phyloP scores from a whole-genome alignment of 2,888 invertebrate genomes.

The Globia sparganii region DNA sequence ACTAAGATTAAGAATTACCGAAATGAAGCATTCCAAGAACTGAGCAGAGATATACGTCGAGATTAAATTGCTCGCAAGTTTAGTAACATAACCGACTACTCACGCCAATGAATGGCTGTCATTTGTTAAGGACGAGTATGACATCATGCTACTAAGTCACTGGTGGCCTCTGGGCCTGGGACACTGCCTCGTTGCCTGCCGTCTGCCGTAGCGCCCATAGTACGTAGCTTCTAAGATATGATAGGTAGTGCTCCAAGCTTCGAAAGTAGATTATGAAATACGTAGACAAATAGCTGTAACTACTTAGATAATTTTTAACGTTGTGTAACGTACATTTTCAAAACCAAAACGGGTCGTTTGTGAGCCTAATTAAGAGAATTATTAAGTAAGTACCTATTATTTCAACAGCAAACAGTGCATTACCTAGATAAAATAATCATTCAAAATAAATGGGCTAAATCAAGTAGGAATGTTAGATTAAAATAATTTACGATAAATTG shows the following conservation, averaged over 20 bases:
- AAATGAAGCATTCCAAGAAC: slow-evolving; percentile 64
- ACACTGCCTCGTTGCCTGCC: slow-evolving; percentile 44
- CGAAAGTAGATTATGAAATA: background rate
- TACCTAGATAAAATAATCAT: slow-evolving; percentile 11
- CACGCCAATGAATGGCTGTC: slow-evolving; percentile 68
- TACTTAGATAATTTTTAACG: background rate
- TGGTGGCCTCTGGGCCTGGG: slow-evolving; percentile 44
- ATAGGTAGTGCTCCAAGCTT: background rate
- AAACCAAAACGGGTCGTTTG: background rate
- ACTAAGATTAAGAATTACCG: slow-evolving; percentile 40
- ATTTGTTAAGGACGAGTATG: slow-evolving; percentile 71
- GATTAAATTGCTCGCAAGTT: slow-evolving; percentile 70
- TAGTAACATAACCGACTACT: slow-evolving; percentile 66
- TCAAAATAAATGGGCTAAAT: slow-evolving; percentile 22
- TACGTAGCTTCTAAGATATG: slow-evolving; percentile 22
- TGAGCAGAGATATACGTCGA: slow-evolving; percentile 61
- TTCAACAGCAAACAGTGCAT: slow-evolving; percentile 1
- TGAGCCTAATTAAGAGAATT: background rate
- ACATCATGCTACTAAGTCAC: slow-evolving; percentile 67
- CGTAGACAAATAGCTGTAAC: background rate
- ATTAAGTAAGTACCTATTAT: slow-evolving; percentile 1
- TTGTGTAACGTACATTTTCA: background rate
- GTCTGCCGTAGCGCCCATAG: slow-evolving; percentile 11
- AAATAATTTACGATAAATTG: slow-evolving; percentile 29
- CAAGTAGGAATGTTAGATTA: slow-evolving; percentile 19